A percentile compares a stretch with the other conserved stretches of the same genome.
Evolutionary conservation across 2,113 vertebrate species (phyloP).

Genomic region (Microtus richardsoni): DNA sequence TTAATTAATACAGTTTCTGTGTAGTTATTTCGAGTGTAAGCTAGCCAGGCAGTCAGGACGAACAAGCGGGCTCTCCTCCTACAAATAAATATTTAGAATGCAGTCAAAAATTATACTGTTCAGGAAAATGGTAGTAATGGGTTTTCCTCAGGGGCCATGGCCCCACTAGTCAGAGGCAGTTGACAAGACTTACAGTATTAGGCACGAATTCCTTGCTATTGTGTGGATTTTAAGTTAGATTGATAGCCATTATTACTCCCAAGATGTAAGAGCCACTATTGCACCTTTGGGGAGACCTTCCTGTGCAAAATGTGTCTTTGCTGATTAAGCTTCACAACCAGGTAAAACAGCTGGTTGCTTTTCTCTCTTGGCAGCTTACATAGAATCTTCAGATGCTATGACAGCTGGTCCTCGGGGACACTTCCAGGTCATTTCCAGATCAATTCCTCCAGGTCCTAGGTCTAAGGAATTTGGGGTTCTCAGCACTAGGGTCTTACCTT

Average conservation of each 20-base stretch:
- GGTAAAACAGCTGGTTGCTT: not conserved
- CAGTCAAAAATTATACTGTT: too few species aligned
- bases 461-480: not conserved
- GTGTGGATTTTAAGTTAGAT: not conserved
- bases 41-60: too few species aligned
- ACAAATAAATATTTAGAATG: not conserved
- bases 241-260: not conserved
- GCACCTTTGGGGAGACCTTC: accelerated
- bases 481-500: not conserved
- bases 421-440: not conserved
- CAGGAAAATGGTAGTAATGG: too few species aligned
- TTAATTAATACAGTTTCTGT: too few species aligned
- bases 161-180: not conserved
- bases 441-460: not conserved
- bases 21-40: too few species aligned
- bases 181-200: not conserved
- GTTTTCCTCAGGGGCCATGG: not conserved
- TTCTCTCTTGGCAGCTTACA: not conserved
- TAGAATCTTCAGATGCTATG: not conserved
- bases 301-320: not conserved
- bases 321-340: not conserved
- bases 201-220: not conserved
- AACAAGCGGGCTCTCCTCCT: too few species aligned
- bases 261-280: not conserved
- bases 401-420: not conserved